A percentile compares a stretch with the other conserved stretches of the same genome.
Conservation (phyloP, 2,888 invertebrate species). For the Oxystoma pomonae region DNA sequence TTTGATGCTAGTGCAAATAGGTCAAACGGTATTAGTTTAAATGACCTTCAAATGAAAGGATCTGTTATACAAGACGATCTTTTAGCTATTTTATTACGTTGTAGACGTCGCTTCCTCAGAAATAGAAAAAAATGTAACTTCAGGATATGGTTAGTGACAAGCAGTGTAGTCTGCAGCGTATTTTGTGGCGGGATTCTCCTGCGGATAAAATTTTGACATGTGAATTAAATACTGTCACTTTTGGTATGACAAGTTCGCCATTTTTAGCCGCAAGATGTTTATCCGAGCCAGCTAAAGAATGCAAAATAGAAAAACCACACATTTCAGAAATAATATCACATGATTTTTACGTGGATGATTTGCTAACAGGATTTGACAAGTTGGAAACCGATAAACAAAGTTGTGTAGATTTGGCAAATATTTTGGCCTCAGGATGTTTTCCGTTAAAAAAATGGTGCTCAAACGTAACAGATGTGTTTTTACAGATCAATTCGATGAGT, state of each 20-base stretch:
- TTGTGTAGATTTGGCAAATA: neutral
- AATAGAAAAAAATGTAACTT: neutral
- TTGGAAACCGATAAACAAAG: neutral
- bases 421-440: neutral
- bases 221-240: neutral
- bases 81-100: neutral
- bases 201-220: neutral
- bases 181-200: neutral
- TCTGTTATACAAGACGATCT: neutral
- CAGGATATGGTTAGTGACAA: neutral
- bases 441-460: neutral
- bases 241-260: neutral
- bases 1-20: neutral
- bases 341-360: neutral
- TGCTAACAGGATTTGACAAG: slow-evolving; percentile 13
- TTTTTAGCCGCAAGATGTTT: neutral
- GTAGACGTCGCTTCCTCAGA: neutral
- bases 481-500: neutral
- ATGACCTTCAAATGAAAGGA: neutral
- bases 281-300: neutral
- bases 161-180: neutral
- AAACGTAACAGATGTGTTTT: neutral
- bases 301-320: neutral
- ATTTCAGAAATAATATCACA: neutral
- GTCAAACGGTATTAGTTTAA: neutral